phyloP scores from a whole-genome alignment of 2,113 vertebrate genomes.

The Psettodes erumei region DNA sequence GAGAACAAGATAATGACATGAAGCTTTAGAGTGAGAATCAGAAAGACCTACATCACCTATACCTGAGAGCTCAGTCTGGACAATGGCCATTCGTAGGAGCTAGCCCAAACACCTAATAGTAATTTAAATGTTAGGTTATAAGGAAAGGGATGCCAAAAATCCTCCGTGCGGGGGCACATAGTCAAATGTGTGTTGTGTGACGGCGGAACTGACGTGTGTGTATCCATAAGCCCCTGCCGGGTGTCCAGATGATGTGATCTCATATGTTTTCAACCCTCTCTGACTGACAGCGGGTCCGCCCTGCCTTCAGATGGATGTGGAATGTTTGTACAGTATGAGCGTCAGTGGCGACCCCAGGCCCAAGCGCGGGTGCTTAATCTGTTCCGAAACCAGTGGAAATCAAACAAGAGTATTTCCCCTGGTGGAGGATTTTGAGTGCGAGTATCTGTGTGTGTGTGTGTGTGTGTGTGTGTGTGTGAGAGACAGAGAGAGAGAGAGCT shows the following conservation, averaged over 20 bases:
- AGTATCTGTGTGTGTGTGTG: background rate
- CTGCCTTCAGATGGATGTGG: conserved; percentile 59
- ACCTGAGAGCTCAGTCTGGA: background rate
- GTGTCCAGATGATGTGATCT: conserved; percentile 35
- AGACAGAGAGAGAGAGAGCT: background rate
- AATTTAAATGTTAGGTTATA: conserved; percentile 1
- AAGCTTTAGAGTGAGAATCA: background rate
- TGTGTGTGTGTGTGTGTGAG: background rate
- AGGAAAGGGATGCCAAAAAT: background rate
- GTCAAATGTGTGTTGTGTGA: background rate
- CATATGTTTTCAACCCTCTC: conserved; percentile 62
- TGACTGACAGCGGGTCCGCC: conserved; percentile 64
- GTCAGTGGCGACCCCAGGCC: conserved; percentile 39
- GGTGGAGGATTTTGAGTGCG: background rate
- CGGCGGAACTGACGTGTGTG: background rate
- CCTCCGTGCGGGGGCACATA: background rate
- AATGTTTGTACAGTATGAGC: conserved; percentile 64
- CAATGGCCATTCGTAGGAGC: conserved; percentile 5
- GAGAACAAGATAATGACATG: background rate
- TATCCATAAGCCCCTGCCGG: conserved; percentile 35
- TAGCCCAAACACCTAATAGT: conserved; percentile 12
- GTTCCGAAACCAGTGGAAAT: conserved; percentile 54
- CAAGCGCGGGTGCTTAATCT: conserved; percentile 46
- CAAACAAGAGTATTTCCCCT: conserved; percentile 43
- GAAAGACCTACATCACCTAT: background rate